phyloP scores from a whole-genome alignment of 2,888 invertebrate genomes.

The Cremastinae sp. region DNA sequence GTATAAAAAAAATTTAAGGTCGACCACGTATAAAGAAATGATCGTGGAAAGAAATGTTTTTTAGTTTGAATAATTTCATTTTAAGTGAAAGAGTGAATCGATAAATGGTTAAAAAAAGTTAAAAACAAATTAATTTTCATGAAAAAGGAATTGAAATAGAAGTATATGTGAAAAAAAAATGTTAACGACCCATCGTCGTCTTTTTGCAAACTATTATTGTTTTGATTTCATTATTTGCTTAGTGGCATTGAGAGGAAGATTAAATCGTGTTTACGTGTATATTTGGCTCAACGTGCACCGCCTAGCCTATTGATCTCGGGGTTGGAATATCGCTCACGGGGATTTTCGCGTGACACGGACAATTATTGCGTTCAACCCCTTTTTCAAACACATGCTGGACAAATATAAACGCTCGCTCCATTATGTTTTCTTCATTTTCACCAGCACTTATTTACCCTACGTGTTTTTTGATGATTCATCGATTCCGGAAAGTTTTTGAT shows the following conservation, averaged over 20 bases:
- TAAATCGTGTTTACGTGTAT: neutral
- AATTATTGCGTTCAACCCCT: constrained; percentile 15
- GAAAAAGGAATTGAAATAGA: too few species aligned
- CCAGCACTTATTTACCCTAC: constrained; percentile 23
- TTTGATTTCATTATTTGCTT: neutral
- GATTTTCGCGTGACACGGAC: constrained; percentile 31
- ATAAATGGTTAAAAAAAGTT: too few species aligned
- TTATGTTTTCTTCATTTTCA: constrained; percentile 6
- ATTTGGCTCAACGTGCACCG: neutral
- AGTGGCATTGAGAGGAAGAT: constrained; percentile 1
- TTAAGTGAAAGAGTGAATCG: too few species aligned
- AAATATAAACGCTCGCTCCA: constrained; percentile 25
- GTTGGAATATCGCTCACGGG: constrained; percentile 14
- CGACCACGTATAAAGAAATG: too few species aligned
- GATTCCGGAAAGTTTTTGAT: neutral
- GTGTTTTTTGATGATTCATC: constrained; percentile 14
- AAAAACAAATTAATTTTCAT: too few species aligned
- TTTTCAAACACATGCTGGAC: constrained; percentile 7
- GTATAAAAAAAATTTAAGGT: too few species aligned
- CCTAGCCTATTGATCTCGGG: constrained; percentile 2
- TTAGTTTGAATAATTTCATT: too few species aligned
- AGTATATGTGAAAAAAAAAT: too few species aligned
- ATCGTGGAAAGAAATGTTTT: too few species aligned
- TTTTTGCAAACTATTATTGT: neutral
- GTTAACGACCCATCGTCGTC: too few species aligned